Evolutionary conservation across 2,888 invertebrate genomes (phyloP), one percentile per base, ranked within the genome.

Genomic region (Muschampia staudingeri): DNA sequence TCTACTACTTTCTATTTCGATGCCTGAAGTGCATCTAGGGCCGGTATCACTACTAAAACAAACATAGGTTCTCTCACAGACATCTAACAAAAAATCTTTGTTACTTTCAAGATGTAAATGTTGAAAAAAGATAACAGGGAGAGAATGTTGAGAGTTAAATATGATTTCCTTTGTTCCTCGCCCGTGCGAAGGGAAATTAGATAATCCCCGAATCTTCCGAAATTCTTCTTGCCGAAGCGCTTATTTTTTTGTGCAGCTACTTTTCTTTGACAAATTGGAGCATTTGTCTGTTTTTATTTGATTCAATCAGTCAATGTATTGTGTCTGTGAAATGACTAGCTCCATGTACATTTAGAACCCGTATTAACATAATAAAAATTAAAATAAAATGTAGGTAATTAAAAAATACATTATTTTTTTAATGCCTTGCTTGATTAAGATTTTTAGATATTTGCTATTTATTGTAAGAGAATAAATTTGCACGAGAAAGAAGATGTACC

Each of bases 211-310:
- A 56, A 56, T 56, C 56, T 56, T 56, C 9, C 25, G 56, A 25
- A 19, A n/a, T 19, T 52, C n/a, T 56, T 56, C 19, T 56, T 56
- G 56, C n/a, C 56, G 25, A 56, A 56, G 56, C 7, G 56, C 56
- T 56, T 25, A 56, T 56, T 56, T 56, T 56, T 56, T 56, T 56
- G 19, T 19, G 19, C 56, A 56, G 56, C 56, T 56, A n/a, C 56
- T 56, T 56, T 56, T 56, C 56, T 56, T 56, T 56, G 19, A 56
- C 56, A 25, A 56, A 56, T 56, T 56, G 56, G 56, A 11, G 19
- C 9, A 25, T 56, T 19, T 25, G 19, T 56, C 9, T 56, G 8
- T 2, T 11, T 56, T 56, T 56, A 56, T 3, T 56, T 19, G 19
- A 56, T 56, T 56, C 3, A 56, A 56, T 56, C 56, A 19, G 56